Evolutionary conservation across 2,113 vertebrate species (phyloP), one percentile per base, ranked within the genome.

Genomic region (Sander vitreus): DNA sequence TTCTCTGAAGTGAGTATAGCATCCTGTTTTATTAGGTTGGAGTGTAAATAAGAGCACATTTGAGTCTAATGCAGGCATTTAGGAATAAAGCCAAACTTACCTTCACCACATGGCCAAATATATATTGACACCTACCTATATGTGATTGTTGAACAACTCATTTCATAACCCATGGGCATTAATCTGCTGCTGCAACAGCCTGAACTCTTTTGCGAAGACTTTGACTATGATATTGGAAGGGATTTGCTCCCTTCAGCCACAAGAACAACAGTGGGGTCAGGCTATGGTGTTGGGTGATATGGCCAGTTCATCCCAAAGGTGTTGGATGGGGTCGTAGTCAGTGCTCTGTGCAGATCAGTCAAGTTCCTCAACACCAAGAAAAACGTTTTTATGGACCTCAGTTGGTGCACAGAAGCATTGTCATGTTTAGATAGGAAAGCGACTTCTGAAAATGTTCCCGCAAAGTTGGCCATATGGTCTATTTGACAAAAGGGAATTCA

Each of bases 1-100:
- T 96, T 96, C 58, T 92, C 93, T 77, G 97, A 99, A 16, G 98
- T 99, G 92, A 98, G 98, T 97, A 93, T 43, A 45, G 2, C 25
- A 12, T 62, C 1, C 4, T 51, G 2, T 69, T 77, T 59, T 36
- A 23, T 50, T 50, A 48, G 1, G 3, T 45, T 47, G 23, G 7
- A 67, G 4, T 53, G 16, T 3, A 14, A 21, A 3, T 47, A 33
- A 23, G n/a, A 27, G 7, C 12, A 43, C 6, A 47, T 12, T 19
- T 51, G 43, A 66, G 23, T 12, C 16, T 6, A 21, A 33, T 11
- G 14, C 8, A 25, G 30, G n/a, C 16, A 33, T 9, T 19, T 12
- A 51, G 53, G 27, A 43, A 33, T 10, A 55, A 50, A 63, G 43
- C 19, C 33, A n/a, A 54, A 55, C 23, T 27, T 59, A 0, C 2